Evolutionary conservation across 2,888 invertebrate species (phyloP), one percentile per base, ranked within the genome.

Genomic region (Drosophila mimetica): DNA sequence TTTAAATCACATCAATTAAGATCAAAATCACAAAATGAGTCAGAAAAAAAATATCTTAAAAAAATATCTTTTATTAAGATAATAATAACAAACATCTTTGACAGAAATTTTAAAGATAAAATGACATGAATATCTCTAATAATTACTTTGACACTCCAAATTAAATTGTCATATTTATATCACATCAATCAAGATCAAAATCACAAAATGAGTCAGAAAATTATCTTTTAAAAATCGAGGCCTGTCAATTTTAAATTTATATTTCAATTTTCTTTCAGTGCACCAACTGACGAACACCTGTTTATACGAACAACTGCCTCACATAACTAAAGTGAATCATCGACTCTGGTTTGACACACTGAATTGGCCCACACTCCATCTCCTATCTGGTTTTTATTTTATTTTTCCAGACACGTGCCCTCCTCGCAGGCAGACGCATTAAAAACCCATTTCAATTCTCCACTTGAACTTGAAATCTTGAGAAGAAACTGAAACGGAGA

Each of bases 401-500:
- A 48, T 14, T 14, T 28, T 52, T 46, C 18, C 41, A 25, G 48
- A 42, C 79, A 77, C 81, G 84, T 80, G 84, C 81, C 72, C 75
- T 60, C 71, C 75, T 51, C 22, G 22, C 30, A 42, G 14, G 22
- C 48, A 48, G 42, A 69, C 18, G 36, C 65, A 72, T 48, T 48
- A 48, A 53, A 71, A 72, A 34, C 42, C 52, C 64, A 72, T 70
- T 52, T 63, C 52, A 63, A 52, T 71, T 71, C 72, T 22, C 50
- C 66, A 63, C 63, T 78, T 82, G 81, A 82, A 82, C 81, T 82
- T 82, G 81, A 82, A 85, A 71, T 60, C 60, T 64, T 39, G 57
- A 61, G 37, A 20, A 20, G 41, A 25, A 52, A 44, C 55, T 37
- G 4, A 1, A 39, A 32, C 37, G 20, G 20, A 50, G 25, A 59